phyloP scores from a whole-genome alignment of 2,888 invertebrate genomes.

The Druceiella hillmani region DNA sequence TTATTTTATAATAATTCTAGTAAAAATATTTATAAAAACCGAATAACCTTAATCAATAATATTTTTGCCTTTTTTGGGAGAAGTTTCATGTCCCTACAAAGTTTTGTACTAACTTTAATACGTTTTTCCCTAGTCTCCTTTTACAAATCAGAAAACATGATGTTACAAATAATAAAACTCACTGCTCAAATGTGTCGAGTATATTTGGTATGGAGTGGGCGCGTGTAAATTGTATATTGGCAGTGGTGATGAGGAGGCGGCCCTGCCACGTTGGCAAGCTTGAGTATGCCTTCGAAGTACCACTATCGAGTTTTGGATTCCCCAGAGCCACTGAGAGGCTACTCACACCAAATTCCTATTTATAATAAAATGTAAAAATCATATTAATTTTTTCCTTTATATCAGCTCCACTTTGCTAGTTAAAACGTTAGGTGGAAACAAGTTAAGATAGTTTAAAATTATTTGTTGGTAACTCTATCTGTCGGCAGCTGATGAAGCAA shows the following conservation, averaged over 20 bases:
- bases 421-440: not conserved
- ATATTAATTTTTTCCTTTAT: not conserved
- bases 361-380: no score
- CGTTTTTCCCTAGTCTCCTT: no score
- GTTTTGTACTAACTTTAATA: no score
- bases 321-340: constrained; percentile 43
- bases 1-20: no score
- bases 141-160: no score
- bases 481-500: no score
- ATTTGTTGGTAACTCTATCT: not conserved
- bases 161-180: no score
- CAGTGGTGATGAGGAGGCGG: constrained; percentile 76
- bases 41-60: no score
- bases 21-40: no score
- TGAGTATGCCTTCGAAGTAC: constrained; percentile 23
- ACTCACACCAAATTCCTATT: constrained; percentile 42
- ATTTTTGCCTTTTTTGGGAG: no score
- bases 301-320: constrained; percentile 32
- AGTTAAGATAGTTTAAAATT: not conserved
- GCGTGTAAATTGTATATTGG: constrained; percentile 83
- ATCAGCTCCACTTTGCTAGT: not conserved
- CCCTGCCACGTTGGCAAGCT: constrained; percentile 66
- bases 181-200: constrained; percentile 58
- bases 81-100: no score
- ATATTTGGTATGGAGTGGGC: constrained; percentile 68